Conservation (phyloP, 2,113 vertebrate species). For the Ginglymostoma cirratum region DNA sequence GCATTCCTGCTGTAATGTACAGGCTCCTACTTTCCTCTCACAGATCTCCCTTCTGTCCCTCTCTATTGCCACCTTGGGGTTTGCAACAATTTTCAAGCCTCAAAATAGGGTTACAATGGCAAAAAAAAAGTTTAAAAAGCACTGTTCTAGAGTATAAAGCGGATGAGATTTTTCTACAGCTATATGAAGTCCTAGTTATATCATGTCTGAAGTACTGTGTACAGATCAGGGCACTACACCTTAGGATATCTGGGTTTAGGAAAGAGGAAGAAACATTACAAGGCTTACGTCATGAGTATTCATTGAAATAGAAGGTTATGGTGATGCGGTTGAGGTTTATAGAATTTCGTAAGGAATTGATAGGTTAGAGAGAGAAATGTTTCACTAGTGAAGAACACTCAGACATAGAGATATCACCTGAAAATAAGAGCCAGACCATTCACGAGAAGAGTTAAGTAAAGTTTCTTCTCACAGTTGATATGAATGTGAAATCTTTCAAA, state of each 20-base stretch:
- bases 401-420: no score
- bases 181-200: background rate
- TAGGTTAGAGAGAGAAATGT: background rate
- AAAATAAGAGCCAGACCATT: background rate
- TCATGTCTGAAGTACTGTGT: background rate
- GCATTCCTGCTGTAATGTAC: no score
- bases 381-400: background rate
- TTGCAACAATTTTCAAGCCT: no score
- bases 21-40: no score
- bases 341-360: background rate
- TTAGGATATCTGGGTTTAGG: background rate
- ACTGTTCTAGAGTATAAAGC: background rate
- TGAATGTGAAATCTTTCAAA: background rate
- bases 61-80: no score
- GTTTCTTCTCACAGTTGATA: background rate
- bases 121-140: no score
- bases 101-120: no score
- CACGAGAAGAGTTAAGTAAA: background rate
- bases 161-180: background rate
- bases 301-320: background rate
- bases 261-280: background rate
- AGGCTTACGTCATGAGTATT: background rate
- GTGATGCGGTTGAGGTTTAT: background rate
- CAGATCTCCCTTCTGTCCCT: no score
- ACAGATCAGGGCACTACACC: background rate